Conservation (phyloP, 2,113 vertebrate genomes). For the Engraulis encrasicolus region DNA sequence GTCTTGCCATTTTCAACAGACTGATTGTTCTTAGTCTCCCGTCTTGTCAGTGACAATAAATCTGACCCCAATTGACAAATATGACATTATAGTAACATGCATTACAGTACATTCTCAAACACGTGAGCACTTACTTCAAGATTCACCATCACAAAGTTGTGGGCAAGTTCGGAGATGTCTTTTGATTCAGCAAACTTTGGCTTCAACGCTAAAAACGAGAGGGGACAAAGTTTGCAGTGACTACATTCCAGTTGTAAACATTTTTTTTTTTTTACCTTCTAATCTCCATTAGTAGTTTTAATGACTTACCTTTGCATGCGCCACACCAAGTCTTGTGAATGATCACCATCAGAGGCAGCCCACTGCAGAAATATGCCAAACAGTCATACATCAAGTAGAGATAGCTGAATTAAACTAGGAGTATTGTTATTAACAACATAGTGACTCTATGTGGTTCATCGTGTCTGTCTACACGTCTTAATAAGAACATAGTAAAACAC, state of each 20-base stretch:
- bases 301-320: conserved; percentile 91
- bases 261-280: no score
- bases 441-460: no score
- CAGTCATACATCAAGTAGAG: no score
- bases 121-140: conserved; percentile 83
- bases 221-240: no score
- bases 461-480: no score
- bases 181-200: conserved; percentile 96
- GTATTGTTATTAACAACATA: no score
- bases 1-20: background rate
- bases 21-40: background rate
- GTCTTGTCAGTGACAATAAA: no score
- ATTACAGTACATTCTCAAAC: background rate
- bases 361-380: conserved; percentile 80
- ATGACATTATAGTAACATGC: background rate
- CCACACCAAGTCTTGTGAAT: conserved; percentile 98
- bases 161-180: conserved; percentile 95
- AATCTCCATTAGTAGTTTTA: no score
- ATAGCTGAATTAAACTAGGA: no score
- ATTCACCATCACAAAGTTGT: conserved; percentile 99
- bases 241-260: no score
- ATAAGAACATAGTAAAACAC: no score
- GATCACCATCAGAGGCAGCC: conserved; percentile 93
- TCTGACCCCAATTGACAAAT: background rate
- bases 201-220: conserved; percentile 86